Conservation (phyloP, 2,797 vertebrate genomes). For the Tangara arthus region DNA sequence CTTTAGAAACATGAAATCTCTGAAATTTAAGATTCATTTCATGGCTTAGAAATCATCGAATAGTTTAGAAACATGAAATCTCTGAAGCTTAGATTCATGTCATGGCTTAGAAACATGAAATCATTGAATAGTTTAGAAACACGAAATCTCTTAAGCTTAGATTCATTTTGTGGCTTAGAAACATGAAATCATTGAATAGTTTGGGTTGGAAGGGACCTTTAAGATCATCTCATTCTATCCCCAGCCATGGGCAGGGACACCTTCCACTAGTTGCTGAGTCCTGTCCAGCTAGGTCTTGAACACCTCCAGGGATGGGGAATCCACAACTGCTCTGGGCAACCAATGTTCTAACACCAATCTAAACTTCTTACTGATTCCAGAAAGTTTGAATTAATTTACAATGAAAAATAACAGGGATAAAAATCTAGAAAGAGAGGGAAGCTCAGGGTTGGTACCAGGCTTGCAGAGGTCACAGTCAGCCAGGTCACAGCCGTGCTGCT, state of each 20-base stretch:
- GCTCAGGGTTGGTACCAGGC: fast-evolving
- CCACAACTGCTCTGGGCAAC: not conserved
- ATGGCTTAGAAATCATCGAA: not conserved
- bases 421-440: not conserved
- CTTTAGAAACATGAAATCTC: not conserved
- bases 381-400: not conserved
- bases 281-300: not conserved
- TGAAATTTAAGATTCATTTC: too few species aligned
- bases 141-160: too few species aligned
- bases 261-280: not conserved
- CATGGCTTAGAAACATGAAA: not conserved
- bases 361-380: not conserved
- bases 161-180: not conserved
- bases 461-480: not conserved
- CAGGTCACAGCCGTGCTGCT: not conserved
- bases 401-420: fast-evolving
- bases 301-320: not conserved
- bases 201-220: not conserved
- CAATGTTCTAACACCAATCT: not conserved
- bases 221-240: not conserved
- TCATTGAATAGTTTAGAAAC: not conserved
- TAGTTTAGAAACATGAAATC: not conserved
- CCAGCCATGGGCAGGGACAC: not conserved
- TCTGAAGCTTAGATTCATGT: too few species aligned
- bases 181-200: not conserved